Conservation (phyloP, 2,888 invertebrate species). For the Meloe dianella region DNA sequence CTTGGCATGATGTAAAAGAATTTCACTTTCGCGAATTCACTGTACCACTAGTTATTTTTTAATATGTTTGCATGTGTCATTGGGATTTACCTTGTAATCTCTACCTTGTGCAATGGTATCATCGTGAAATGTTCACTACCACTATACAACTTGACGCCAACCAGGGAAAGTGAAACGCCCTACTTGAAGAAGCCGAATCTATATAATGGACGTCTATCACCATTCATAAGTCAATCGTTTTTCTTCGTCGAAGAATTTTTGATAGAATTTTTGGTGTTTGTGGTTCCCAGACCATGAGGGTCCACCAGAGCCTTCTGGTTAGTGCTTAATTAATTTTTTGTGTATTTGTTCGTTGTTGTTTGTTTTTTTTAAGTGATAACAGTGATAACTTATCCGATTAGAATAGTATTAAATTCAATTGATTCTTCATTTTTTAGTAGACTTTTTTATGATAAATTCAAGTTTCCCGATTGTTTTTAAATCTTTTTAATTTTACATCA, state of each 20-base stretch:
- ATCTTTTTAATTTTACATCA: no score
- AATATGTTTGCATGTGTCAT: constrained; percentile 43
- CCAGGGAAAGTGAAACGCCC: constrained; percentile 44
- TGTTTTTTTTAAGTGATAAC: background rate
- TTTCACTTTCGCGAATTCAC: constrained; percentile 11
- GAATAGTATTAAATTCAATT: no score
- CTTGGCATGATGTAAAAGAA: background rate
- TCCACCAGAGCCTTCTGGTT: constrained; percentile 68
- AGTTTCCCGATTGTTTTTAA: no score
- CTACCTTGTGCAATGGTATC: constrained; percentile 39
- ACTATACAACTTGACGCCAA: background rate
- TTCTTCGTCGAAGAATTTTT: constrained; percentile 49
- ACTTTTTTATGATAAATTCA: no score
- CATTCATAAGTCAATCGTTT: constrained; percentile 50
- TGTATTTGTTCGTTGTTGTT: no score
- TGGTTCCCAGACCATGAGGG: constrained; percentile 62
- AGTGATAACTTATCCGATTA: background rate
- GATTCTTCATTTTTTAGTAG: no score
- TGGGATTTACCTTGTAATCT: constrained; percentile 23
- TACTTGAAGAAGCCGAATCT: constrained; percentile 47
- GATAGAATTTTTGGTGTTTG: constrained; percentile 36
- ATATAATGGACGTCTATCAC: constrained; percentile 47
- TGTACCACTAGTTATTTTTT: background rate
- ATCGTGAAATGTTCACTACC: constrained; percentile 8
- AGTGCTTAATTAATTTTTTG: constrained; percentile 56